Evolutionary conservation across 2,888 invertebrate species (phyloP).

Genomic region (Syritta pipiens): DNA sequence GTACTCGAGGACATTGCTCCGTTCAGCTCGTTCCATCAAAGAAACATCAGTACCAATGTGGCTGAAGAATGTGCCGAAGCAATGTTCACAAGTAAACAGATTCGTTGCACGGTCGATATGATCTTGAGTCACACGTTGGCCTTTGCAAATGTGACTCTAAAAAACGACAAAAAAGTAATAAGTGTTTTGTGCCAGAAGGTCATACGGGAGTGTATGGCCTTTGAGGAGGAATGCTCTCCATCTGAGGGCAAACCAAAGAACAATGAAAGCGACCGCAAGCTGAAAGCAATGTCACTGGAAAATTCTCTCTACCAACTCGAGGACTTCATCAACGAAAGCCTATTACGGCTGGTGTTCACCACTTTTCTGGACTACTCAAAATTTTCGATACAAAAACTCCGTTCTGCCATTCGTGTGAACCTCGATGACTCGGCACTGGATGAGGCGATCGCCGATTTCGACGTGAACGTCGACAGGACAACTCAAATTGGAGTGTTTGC

Average conservation of each 20-base stretch:
- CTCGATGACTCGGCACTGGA: constrained; percentile 72
- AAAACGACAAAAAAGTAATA: constrained; percentile 76
- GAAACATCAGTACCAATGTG: constrained; percentile 34
- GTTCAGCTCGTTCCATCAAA: constrained; percentile 72
- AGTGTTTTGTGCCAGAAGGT: constrained; percentile 77
- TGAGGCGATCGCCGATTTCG: constrained; percentile 77
- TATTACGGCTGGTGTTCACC: constrained; percentile 75
- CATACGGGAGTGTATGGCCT: constrained; percentile 75
- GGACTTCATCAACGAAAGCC: constrained; percentile 76
- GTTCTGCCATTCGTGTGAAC: constrained; percentile 70
- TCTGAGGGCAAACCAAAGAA: constrained; percentile 37
- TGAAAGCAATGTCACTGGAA: constrained; percentile 76
- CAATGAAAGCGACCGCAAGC: constrained; percentile 73
- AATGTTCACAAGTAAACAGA: constrained; percentile 72
- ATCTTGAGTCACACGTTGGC: constrained; percentile 76
- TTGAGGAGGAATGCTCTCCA: constrained; percentile 74
- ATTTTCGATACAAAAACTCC: constrained; percentile 75
- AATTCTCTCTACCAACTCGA: constrained; percentile 76
- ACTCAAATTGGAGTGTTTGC: constrained; percentile 78
- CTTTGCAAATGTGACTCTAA: constrained; percentile 77
- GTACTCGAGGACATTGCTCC: constrained; percentile 73
- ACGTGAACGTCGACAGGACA: constrained; percentile 77
- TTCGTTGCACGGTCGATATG: constrained; percentile 74
- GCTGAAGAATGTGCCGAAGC: constrained; percentile 69
- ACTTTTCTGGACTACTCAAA: constrained; percentile 75